Conservation (phyloP, 2,888 invertebrate genomes). For the Orchesella flavescens region DNA sequence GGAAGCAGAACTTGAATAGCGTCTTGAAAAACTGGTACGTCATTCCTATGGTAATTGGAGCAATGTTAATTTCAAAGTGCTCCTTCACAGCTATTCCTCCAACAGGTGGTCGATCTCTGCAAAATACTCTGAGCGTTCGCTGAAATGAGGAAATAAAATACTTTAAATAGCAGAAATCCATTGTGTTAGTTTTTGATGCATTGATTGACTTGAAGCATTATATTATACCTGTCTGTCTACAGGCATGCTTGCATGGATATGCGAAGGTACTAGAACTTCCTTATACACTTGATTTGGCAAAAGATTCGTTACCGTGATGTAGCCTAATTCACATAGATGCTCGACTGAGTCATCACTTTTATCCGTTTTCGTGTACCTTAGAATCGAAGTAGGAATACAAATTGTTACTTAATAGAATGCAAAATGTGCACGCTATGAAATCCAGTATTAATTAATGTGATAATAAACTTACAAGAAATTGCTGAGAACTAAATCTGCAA, state of each 20-base stretch:
- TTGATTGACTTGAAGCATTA: too few species aligned
- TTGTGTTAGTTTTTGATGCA: too few species aligned
- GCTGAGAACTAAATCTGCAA: slow-evolving; percentile 94
- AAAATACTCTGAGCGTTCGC: slow-evolving; percentile 93
- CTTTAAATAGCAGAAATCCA: too few species aligned
- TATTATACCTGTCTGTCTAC: slow-evolving; percentile 84
- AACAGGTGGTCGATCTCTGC: slow-evolving; percentile 95
- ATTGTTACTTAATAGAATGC: not conserved
- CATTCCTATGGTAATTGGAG: slow-evolving; percentile 90
- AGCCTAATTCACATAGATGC: slow-evolving; percentile 95
- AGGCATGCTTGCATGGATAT: slow-evolving; percentile 89
- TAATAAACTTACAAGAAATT: slow-evolving; percentile 86
- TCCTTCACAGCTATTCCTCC: slow-evolving; percentile 99
- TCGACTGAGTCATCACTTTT: slow-evolving; percentile 98
- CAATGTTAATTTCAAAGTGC: slow-evolving; percentile 98
- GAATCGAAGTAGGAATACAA: slow-evolving; percentile 17
- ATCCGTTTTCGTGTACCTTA: slow-evolving; percentile 93
- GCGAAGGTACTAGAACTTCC: slow-evolving; percentile 87
- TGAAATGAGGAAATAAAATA: slow-evolving; percentile 71
- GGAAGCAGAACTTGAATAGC: slow-evolving; percentile 98
- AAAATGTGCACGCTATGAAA: not conserved
- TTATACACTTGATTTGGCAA: slow-evolving; percentile 95
- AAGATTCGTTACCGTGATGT: slow-evolving; percentile 94
- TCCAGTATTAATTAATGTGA: not conserved
- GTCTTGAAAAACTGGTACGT: slow-evolving; percentile 98